Evolutionary conservation across 2,113 vertebrate species (phyloP), one percentile per base, ranked within the genome.

Genomic region (Halcyon senegalensis): DNA sequence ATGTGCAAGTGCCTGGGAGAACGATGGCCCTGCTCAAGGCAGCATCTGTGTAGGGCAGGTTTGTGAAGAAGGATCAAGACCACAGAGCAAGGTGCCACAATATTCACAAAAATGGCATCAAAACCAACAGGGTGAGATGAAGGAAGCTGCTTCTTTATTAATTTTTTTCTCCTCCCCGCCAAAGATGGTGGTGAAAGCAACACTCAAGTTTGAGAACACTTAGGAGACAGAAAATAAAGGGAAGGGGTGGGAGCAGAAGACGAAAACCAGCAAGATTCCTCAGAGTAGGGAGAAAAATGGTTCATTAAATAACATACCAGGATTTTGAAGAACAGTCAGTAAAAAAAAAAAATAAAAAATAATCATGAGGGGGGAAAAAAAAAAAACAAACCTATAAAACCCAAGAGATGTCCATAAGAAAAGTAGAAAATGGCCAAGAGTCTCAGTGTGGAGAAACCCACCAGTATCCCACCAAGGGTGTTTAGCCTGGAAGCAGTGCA

Each of bases 11-110:
- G 82, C 53, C 51, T 28, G 72, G 39, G 50, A 77, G 80, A 88
- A 80, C 0, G 7, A 5, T 0, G 1, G 60, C 0, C 24, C 79
- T 90, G 94, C 63, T 62, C 1, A 9, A 60, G 79, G 78, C 66
- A 50, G 41, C 2, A 16, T 28, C 72, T 23, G 77, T 15, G 62
- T 51, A 43, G 69, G 75, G 79, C 72, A 81, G 73, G 51, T 27
- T 18, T 76, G 63, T 8, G 8, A 60, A 56, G 64, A 63, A 39
- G 75, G 62, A 82, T 66, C 53, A 77, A 64, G 76, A 51, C 10
- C 60, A 28, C 2, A 23, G 1, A 3, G 14, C 60, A 39, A 60
- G 53, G 31, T 0, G 0, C 9, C 68, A 56, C 84, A 30, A 11
- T 0, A 5, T 39, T 24, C 89, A 33, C 69, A 59, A 33, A 31